Evolutionary conservation across 1,140 invertebrate genomes (phyloP), one percentile per base, ranked within the genome.

Genomic region (Colletes gigas): DNA sequence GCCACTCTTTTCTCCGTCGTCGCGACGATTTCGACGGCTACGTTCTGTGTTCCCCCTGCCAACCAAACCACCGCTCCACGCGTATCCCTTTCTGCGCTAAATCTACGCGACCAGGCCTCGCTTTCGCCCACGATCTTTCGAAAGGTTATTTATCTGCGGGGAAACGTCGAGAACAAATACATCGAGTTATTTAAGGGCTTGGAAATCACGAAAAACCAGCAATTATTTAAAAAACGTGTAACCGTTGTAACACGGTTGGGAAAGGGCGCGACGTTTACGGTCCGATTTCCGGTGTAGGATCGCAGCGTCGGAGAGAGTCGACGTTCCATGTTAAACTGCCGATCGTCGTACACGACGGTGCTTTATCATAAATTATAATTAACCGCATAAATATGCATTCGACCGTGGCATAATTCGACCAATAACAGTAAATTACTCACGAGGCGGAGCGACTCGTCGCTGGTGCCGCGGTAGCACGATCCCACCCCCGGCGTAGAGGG

Each of bases 311-410:
- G 82, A 54, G n/a, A 66, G 44, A 17, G 75, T 47, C 44, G 70
- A 41, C 63, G 63, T 55, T 77, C 9, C 52, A 47, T 39, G 79
- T 83, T 69, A 70, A 69, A 70, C 60, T 73, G 63, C 63, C 81
- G 85, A 85, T 86, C 90, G 88, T 89, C 91, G 91, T 92, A 91
- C 88, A 90, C 90, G 89, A 89, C 90, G 85, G 86, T 89, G 90
- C 93, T 93, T 93, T 93, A 92, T 91, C 93, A 92, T 93, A 91
- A 93, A 93, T 93, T 93, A 93, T 92, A 93, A 93, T 93, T 93
- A 92, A 92, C 89, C 90, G 89, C 92, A 93, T 92, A 93, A 93
- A 93, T 93, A 93, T 93, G 92, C 92, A 93, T 93, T 91, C 88
- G 90, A 91, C 88, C 92, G 91, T 92, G 89, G 92, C 90, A 92